These are phyloP conservation scores for Porites rus DNA, from an alignment of 92 coral and sea anemone genomes.

Conservation along the genomic window DNA sequence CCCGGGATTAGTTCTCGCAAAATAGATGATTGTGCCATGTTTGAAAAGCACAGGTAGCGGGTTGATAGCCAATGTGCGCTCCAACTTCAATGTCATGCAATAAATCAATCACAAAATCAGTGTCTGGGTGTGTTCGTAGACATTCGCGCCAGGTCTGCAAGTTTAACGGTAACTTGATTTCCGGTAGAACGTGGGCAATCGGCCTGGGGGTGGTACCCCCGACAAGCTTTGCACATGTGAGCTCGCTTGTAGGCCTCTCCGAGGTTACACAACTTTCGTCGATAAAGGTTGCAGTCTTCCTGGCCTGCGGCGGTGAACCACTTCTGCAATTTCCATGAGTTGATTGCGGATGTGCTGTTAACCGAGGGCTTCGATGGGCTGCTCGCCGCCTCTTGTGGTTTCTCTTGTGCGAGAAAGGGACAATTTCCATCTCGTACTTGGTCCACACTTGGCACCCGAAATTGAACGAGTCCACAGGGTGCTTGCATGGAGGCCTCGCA, in stretches of 20 bases:
- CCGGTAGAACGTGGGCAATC: conserved; percentile 29
- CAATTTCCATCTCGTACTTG: conserved; percentile 15
- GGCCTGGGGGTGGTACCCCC: conserved; percentile 45
- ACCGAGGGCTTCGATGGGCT: no score
- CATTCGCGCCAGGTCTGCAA: conserved; percentile 29
- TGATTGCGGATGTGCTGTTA: no score
- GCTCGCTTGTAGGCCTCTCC: conserved; percentile 18
- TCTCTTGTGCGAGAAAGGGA: no score
- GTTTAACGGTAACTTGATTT: conserved; percentile 22
- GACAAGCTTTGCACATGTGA: conserved; percentile 49
- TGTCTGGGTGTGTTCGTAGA: conserved; percentile 33
- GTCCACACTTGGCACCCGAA: conserved; percentile 28
- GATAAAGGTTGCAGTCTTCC: conserved; percentile 49
- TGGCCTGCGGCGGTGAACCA: not conserved
- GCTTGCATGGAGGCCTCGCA: not conserved
- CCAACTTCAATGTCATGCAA: conserved; percentile 26
- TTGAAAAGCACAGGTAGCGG: not conserved
- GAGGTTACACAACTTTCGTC: conserved; percentile 8
- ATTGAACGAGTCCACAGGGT: conserved; percentile 6
- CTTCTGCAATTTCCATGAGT: not conserved
- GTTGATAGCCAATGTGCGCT: conserved; percentile 36
- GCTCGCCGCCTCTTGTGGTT: no score
- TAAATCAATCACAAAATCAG: conserved; percentile 32
- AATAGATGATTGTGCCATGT: conserved; percentile 11
- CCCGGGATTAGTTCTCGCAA: not conserved